phyloP scores from a whole-genome alignment of 2,113 vertebrate species.

The Pheucticus melanocephalus region DNA sequence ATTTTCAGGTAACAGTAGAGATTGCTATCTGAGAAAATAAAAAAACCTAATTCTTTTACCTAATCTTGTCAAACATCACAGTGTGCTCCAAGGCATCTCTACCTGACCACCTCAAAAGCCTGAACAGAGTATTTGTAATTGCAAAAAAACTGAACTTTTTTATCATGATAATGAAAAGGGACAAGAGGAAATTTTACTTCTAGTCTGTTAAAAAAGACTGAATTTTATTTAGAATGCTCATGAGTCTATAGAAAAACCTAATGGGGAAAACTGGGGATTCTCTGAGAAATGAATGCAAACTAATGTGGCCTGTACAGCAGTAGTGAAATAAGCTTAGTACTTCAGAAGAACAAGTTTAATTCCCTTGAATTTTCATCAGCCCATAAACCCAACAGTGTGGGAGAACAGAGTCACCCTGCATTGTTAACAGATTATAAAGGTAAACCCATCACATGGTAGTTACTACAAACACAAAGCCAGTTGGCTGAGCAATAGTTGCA shows the following conservation, averaged over 20 bases:
- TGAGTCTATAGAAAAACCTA: neutral
- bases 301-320: neutral
- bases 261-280: neutral
- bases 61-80: neutral
- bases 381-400: neutral
- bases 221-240: neutral
- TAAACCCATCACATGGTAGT: neutral
- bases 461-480: conserved; percentile 5
- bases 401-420: neutral
- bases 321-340: neutral
- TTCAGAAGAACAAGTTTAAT: conserved; percentile 30
- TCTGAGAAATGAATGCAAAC: neutral
- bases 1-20: neutral
- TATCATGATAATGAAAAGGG: neutral
- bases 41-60: neutral
- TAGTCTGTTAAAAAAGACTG: neutral
- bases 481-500: conserved; percentile 12
- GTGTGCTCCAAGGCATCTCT: neutral
- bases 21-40: neutral
- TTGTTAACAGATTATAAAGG: neutral
- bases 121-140: neutral
- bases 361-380: conserved; percentile 27
- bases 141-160: neutral
- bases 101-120: neutral
- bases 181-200: neutral